phyloP scores from a whole-genome alignment of 2,113 vertebrate species.

The Bujurquina vittata region DNA sequence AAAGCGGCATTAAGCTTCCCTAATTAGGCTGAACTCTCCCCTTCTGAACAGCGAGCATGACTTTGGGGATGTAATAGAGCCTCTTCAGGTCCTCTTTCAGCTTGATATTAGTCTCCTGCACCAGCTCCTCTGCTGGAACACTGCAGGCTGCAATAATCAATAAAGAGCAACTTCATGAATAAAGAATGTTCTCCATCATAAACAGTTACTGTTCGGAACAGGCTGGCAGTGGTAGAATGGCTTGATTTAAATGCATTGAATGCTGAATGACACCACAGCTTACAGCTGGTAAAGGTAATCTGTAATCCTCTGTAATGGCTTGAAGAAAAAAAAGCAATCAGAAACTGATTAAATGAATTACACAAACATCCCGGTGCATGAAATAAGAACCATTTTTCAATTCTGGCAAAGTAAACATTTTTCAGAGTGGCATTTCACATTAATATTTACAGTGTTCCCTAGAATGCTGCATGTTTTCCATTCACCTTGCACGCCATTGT shows the following conservation, averaged over 20 bases:
- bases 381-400: slow-evolving; percentile 53
- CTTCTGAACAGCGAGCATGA: slow-evolving; percentile 48
- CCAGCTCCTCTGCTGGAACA: slow-evolving; percentile 23
- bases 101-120: slow-evolving; percentile 22
- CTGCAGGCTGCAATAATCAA: slow-evolving; percentile 55
- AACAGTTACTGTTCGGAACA: slow-evolving; percentile 49
- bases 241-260: slow-evolving; percentile 72
- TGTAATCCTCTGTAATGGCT: slow-evolving; percentile 62
- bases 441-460: slow-evolving; percentile 33
- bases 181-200: slow-evolving; percentile 43
- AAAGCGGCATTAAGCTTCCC: slow-evolving; percentile 65
- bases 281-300: slow-evolving; percentile 65
- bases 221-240: slow-evolving; percentile 30
- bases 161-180: slow-evolving; percentile 56
- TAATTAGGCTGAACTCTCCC: slow-evolving; percentile 72
- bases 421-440: slow-evolving; percentile 49
- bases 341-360: slow-evolving; percentile 70
- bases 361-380: slow-evolving; percentile 40
- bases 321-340: slow-evolving; percentile 47
- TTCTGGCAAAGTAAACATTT: slow-evolving; percentile 53
- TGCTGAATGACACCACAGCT: slow-evolving; percentile 55
- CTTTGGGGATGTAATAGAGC: slow-evolving; percentile 42
- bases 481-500: slow-evolving; percentile 17
- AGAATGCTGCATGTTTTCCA: slow-evolving; percentile 36
- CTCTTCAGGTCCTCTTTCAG: slow-evolving; percentile 35